Evolutionary conservation across 30 jellyfish, hydroid and myxozoan species (phyloP), one percentile per base, ranked within the genome.

Genomic region (Cassiopea andromeda): DNA sequence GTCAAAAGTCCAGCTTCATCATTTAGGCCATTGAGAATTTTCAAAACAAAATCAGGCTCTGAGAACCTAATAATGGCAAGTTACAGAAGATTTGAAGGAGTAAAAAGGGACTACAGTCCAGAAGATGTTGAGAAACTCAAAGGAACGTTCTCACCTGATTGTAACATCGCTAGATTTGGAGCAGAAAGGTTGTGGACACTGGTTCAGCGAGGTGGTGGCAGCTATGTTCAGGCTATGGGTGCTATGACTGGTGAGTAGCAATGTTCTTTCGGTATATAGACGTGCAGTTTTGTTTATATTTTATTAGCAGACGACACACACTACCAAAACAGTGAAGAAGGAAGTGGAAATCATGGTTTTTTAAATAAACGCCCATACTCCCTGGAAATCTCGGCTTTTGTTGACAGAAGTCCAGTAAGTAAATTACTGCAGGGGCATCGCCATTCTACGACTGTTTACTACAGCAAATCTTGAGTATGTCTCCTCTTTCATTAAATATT

Each of bases 111-210:
- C 90, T 95, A 90, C 78, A 13, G 96, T 5, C 90, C 77, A 8
- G 90, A 91, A 18, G 96, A 69, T 77, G 99, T 95, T 68, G 96
- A 87, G 69, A 78, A 85, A 58, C 85, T 95, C 43, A 89, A 94
- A 49, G 99, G 98, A 2, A 19, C 94, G 0, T 76, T 87, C 76
- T 81, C 76, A 27, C 98, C 97, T 5, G 97, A 95, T 61, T 95
- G 99, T 73, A 90, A 95, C 47, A 44, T 95, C 50, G 99, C 99
- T 2, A 87, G 76, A 69, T 60, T 80, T 48, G 99, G 99, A 9
- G 95, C 99, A 1, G 96, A 90, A 67, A 83, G 75, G 7, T 88
- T 95, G 8, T 95, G 99, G 99, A 43, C 89, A 1, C 7, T 85
- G 82, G 79, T 95, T 18, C 82, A 94, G 10, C 48, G 82, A 72